Evolutionary conservation across 2,888 invertebrate genomes (phyloP), one percentile per base, ranked within the genome.

Genomic region (Orthonychiurus folsomi): DNA sequence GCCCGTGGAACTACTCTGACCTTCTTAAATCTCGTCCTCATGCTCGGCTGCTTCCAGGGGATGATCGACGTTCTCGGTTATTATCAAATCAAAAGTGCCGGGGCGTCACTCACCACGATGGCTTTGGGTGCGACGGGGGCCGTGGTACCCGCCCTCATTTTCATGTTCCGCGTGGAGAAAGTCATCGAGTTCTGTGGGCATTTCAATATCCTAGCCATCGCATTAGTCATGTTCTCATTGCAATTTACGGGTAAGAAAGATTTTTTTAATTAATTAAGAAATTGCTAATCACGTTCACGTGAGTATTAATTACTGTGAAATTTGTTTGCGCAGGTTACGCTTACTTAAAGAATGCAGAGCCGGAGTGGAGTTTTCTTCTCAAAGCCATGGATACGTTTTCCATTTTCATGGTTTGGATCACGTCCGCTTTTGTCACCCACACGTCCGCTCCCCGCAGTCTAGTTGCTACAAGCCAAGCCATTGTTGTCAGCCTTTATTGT

Each of bases 131-230:
- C 68, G 59, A 61, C 70, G 23, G 70, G 68, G 52, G 64, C 66
- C 12, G 66, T 72, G 48, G 60, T 63, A 52, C 72, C 72, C 48
- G 67, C 67, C 56, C 61, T 72, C 37, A 20, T 70, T 25, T 70
- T 70, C 63, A 68, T 70, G 15, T 69, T 63, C 62, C 62, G 72
- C 47, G 72, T 72, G 56, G 70, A 72, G 60, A 67, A 64, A 68
- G 69, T 72, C 63, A 70, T 72, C 57, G 69, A 72, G 48, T 72
- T 66, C 50, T 72, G 72, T 62, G 72, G 72, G 53, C 65, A 69
- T 59, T 69, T 70, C 18, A 70, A 70, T 64, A 65, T 72, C 48
- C 67, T 72, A 55, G 64, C 63, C 47, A 70, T 70, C 57, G 66
- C 70, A 3, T 60, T 72, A 48, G 67, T 72, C 18, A 69, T 72